Evolutionary conservation across 2,888 invertebrate species (phyloP), one percentile per base, ranked within the genome.

Genomic region (Xestia sexstrigata): DNA sequence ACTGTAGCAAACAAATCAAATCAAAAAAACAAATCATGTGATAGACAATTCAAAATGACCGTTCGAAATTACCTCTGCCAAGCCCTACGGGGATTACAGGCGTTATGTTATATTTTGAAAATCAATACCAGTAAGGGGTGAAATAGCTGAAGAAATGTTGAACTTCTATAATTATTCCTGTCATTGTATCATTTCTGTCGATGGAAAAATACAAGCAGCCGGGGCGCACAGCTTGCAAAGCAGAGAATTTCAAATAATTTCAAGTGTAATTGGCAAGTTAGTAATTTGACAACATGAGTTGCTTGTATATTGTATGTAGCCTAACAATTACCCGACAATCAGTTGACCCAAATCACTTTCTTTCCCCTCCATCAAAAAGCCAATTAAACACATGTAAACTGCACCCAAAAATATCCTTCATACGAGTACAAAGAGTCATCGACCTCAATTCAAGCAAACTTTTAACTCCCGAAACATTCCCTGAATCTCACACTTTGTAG

Each of bases 401-500:
- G 72, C 67, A 60, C 23, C 70, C 63, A 76, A 84, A 87, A 88
- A 88, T 84, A 86, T 65, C 77, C 39, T 73, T 62, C 70, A 74
- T 75, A 35, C 35, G 35, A 35, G 35, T 35, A 69, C 76, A 70
- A 70, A 49, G 49, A 79, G 84, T 88, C 87, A 81, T 71, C 30
- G 84, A 76, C 84, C 87, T 63, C 74, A 80, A 80, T 72, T 79
- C 83, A 77, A 72, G 80, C 63, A 35, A 85, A 85, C 65, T 77
- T 84, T 70, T 76, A 58, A 83, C 70, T 75, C 72, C 85, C 84
- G 75, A 88, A 89, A 89, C 86, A 88, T 91, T 89, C 88, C 89
- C 85, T 89, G 89, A 93, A 93, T 92, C 89, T 88, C 91, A 92
- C 94, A 95, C 94, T 95, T 95, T 90, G 90, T 89, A 92, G 95